Evolutionary conservation across 2,888 invertebrate species (phyloP).

Genomic region (Automeris io): DNA sequence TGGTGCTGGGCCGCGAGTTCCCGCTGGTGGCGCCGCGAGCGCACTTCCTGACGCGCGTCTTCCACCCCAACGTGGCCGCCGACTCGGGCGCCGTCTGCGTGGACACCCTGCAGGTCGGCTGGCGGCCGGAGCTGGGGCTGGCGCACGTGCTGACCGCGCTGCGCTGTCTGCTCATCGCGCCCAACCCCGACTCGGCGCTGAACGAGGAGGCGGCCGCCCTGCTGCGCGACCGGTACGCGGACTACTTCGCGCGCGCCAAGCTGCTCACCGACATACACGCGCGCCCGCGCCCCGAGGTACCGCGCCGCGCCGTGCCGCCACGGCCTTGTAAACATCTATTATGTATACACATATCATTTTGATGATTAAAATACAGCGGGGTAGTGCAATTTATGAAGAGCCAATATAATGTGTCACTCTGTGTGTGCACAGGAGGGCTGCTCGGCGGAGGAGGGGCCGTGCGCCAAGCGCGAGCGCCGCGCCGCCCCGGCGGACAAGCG

Average conservation of each 20-base stretch:
- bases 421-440: conserved; percentile 11
- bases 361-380: too few relatives aligned
- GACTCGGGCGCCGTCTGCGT: conserved; percentile 96
- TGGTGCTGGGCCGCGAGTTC: conserved; percentile 94
- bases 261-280: conserved; percentile 68
- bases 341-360: too few relatives aligned
- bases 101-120: conserved; percentile 96
- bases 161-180: conserved; percentile 95
- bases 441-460: conserved; percentile 79
- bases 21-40: conserved; percentile 95
- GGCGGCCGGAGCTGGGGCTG: conserved; percentile 96
- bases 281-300: conserved; percentile 18
- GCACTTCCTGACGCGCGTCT: conserved; percentile 95
- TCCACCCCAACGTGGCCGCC: conserved; percentile 96
- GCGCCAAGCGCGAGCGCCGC: conserved; percentile 86
- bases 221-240: conserved; percentile 93
- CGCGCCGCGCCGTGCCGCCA: too few relatives aligned
- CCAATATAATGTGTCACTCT: too few relatives aligned
- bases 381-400: too few relatives aligned
- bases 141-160: conserved; percentile 95
- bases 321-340: too few relatives aligned
- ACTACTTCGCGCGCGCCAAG: conserved; percentile 82
- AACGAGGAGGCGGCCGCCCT: conserved; percentile 98
- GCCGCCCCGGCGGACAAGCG: conserved; percentile 29
- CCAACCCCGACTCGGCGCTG: conserved; percentile 97